These are phyloP conservation scores for Dasysyrphus albostriatus DNA, from an alignment of 2,888 invertebrate species.

Conservation along the genomic window DNA sequence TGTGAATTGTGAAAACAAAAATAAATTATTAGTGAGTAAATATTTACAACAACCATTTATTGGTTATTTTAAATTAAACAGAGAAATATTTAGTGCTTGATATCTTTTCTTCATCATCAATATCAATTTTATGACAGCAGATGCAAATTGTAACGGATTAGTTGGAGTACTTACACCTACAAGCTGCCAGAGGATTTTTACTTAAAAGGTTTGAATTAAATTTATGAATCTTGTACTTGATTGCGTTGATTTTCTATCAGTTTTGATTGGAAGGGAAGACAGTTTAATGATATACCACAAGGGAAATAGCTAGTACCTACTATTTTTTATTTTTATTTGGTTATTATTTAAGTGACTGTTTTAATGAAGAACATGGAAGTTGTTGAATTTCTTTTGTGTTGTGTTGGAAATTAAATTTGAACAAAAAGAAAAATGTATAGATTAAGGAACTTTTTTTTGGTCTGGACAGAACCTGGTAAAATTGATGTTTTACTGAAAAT, in stretches of 20 bases:
- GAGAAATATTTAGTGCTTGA: slow-evolving; percentile 5
- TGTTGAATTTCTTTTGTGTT: too few relatives aligned
- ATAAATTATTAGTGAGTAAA: slow-evolving; percentile 20
- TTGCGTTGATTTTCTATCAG: too few relatives aligned
- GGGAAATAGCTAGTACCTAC: background rate
- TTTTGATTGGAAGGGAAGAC: background rate
- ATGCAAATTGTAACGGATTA: slow-evolving; percentile 60
- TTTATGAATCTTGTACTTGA: background rate
- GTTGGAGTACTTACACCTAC: slow-evolving; percentile 50
- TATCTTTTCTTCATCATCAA: slow-evolving; percentile 13
- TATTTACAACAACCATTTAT: background rate
- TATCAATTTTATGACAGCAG: slow-evolving; percentile 7
- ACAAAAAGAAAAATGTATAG: too few relatives aligned
- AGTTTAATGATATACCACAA: slow-evolving; percentile 22
- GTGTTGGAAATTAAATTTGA: too few relatives aligned
- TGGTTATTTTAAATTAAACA: slow-evolving; percentile 3
- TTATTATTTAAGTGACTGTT: background rate
- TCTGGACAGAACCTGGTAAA: too few relatives aligned
- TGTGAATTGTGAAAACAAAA: slow-evolving; percentile 26
- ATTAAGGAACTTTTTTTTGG: too few relatives aligned
- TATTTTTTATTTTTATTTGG: background rate
- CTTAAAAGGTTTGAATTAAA: slow-evolving; percentile 54
- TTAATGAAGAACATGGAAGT: background rate
- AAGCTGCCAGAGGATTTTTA: slow-evolving; percentile 38
- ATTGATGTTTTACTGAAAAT: too few relatives aligned